These are phyloP conservation scores for Papilio machaon DNA, from an alignment of 1,140 invertebrate species.

Conservation along the genomic window DNA sequence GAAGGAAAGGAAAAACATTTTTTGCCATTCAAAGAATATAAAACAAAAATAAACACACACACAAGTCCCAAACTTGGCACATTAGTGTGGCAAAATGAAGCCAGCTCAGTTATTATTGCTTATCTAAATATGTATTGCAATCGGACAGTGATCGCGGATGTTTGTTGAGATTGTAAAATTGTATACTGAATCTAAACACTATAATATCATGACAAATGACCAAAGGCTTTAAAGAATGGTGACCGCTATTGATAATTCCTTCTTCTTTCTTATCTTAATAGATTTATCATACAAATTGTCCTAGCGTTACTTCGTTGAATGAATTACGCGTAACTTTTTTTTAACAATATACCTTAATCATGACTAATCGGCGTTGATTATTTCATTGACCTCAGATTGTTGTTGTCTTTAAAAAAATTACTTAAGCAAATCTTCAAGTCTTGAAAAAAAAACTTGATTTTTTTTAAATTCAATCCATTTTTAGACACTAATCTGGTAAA, in stretches of 20 bases:
- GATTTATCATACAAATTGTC: constrained; percentile 45
- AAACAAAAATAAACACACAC: too few species aligned
- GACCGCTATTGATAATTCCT: constrained; percentile 47
- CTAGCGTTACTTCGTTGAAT: background rate
- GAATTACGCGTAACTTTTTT: background rate
- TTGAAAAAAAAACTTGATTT: background rate
- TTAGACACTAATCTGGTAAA: background rate
- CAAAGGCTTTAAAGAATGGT: constrained; percentile 46
- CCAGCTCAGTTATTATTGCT: background rate
- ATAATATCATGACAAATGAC: constrained; percentile 54
- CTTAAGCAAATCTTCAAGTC: too few species aligned
- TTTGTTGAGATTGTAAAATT: constrained; percentile 34
- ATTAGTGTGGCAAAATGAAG: too few species aligned
- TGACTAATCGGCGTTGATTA: background rate
- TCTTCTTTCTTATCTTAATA: constrained; percentile 44
- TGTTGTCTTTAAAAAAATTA: background rate
- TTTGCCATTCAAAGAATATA: too few species aligned
- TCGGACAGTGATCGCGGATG: background rate
- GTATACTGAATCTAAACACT: constrained; percentile 37
- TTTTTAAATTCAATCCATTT: background rate
- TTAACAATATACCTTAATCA: background rate
- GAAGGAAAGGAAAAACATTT: too few species aligned
- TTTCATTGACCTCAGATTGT: constrained; percentile 4
- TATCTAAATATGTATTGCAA: background rate
- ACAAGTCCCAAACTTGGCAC: too few species aligned